phyloP scores from a whole-genome alignment of 2,113 vertebrate species.

The Calypte anna region DNA sequence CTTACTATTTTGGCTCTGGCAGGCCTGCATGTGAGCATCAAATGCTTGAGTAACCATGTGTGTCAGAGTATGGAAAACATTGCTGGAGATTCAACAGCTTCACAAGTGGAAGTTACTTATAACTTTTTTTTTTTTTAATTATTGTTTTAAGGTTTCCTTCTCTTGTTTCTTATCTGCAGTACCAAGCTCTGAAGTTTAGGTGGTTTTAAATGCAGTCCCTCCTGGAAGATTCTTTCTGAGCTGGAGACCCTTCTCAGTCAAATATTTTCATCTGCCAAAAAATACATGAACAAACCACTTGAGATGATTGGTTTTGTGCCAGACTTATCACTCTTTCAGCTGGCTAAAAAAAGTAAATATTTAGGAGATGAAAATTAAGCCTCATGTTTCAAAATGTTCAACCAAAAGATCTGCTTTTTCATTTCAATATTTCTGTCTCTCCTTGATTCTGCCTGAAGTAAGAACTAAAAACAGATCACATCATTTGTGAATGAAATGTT shows the following conservation, averaged over 20 bases:
- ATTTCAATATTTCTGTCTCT: not conserved
- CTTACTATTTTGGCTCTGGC: not conserved
- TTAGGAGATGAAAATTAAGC: not conserved
- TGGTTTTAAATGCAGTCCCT: not conserved
- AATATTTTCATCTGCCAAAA: not conserved
- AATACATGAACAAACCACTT: not conserved
- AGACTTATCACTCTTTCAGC: not conserved
- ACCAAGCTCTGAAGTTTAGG: not conserved
- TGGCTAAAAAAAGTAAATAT: not conserved
- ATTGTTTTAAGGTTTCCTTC: not conserved
- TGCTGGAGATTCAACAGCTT: not conserved
- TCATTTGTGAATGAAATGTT: slow-evolving; percentile 5
- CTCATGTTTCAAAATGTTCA: not conserved
- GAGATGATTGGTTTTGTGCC: not conserved
- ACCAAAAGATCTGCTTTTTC: not conserved
- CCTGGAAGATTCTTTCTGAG: not conserved
- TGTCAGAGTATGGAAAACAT: slow-evolving; percentile 1
- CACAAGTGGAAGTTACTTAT: not conserved
- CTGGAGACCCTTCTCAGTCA: not conserved
- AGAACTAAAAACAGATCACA: not conserved
- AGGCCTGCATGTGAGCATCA: slow-evolving; percentile 3
- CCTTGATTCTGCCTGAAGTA: not conserved
- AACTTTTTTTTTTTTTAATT: not conserved
- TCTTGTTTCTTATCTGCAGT: not conserved
- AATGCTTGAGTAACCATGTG: slow-evolving; percentile 50